phyloP scores from a whole-genome alignment of 2,797 vertebrate genomes.

The Neostethus bicornis region DNA sequence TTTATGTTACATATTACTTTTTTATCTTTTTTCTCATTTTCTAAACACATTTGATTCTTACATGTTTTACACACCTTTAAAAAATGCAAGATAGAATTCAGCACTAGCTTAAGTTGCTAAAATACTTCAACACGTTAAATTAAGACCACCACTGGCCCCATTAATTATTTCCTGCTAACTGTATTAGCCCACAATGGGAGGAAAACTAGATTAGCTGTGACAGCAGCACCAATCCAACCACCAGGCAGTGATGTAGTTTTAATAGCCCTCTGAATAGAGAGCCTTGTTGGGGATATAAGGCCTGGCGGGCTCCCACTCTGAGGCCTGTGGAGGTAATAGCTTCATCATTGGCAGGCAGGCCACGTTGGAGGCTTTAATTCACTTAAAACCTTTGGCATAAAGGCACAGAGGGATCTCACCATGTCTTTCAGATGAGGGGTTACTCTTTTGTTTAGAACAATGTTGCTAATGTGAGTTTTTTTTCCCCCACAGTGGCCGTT shows the following conservation, averaged over 20 bases:
- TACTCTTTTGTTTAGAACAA: slow-evolving; percentile 35
- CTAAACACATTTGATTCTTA: too few species aligned
- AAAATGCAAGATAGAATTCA: background rate
- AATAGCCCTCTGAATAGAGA: slow-evolving; percentile 74
- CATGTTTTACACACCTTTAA: too few species aligned
- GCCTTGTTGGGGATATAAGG: slow-evolving; percentile 76
- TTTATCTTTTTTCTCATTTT: too few species aligned
- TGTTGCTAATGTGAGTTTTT: slow-evolving; percentile 30
- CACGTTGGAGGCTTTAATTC: slow-evolving; percentile 69
- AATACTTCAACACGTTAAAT: slow-evolving; percentile 22
- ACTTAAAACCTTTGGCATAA: slow-evolving; percentile 60
- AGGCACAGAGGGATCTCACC: slow-evolving; percentile 37
- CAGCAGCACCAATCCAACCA: slow-evolving; percentile 62
- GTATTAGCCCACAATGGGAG: slow-evolving; percentile 21
- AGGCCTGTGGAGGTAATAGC: slow-evolving; percentile 65
- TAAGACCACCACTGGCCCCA: slow-evolving; percentile 22
- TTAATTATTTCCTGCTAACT: slow-evolving; percentile 45
- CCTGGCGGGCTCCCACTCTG: slow-evolving; percentile 57
- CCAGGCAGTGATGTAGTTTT: slow-evolving; percentile 54
- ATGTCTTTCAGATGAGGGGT: slow-evolving; percentile 44
- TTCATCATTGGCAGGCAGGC: slow-evolving; percentile 70
- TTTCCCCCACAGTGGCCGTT: background rate
- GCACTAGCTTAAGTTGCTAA: background rate
- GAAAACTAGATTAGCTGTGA: slow-evolving; percentile 60
- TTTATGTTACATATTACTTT: too few species aligned